phyloP scores from a whole-genome alignment of 2,797 vertebrate genomes.

The Emydoidea blandingii region DNA sequence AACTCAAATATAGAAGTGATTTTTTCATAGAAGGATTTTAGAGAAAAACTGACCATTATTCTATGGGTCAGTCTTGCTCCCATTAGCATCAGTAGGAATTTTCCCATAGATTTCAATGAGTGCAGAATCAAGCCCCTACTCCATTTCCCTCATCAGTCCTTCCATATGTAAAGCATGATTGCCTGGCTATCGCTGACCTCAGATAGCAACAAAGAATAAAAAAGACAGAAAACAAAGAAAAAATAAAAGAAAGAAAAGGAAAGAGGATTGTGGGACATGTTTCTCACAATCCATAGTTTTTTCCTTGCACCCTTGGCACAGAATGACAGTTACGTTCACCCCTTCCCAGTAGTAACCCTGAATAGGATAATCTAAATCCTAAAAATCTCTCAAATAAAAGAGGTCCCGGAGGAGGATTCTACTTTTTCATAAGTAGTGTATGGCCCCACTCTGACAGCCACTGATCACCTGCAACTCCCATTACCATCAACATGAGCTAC shows the following conservation, averaged over 20 bases:
- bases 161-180: neutral
- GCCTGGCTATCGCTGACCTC: neutral
- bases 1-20: neutral
- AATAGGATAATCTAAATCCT: neutral
- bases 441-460: neutral
- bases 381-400: neutral
- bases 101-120: neutral
- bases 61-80: constrained; percentile 5
- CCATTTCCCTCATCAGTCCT: neutral
- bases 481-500: neutral
- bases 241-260: neutral
- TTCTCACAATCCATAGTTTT: neutral
- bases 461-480: neutral
- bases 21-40: neutral
- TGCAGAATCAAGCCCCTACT: neutral
- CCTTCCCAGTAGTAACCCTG: neutral
- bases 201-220: neutral
- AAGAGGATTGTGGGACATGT: neutral
- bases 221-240: accelerated
- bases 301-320: neutral
- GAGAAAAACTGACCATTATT: neutral
- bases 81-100: neutral
- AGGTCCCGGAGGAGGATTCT: neutral
- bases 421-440: neutral
- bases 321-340: neutral